phyloP scores from a whole-genome alignment of 92 coral and sea anemone species.

The Micromussa lordhowensis region DNA sequence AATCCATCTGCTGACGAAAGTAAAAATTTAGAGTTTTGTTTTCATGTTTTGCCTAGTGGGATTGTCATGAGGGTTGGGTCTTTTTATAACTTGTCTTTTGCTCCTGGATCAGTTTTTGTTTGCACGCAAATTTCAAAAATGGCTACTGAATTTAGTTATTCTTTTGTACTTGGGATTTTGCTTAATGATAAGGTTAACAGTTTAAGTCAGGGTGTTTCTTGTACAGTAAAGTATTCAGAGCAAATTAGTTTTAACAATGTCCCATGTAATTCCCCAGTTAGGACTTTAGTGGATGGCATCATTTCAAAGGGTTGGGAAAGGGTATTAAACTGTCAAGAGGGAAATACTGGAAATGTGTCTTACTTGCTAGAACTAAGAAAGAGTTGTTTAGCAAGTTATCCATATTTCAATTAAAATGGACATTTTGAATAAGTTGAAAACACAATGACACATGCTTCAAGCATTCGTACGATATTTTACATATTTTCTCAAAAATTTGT shows the following conservation, averaged over 20 bases:
- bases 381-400: too few relatives aligned
- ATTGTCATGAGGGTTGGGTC: constrained; percentile 24
- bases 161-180: constrained; percentile 18
- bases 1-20: too few relatives aligned
- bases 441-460: too few relatives aligned
- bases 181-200: not conserved
- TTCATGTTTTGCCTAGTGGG: constrained; percentile 25
- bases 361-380: too few relatives aligned
- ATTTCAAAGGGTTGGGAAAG: constrained; percentile 39
- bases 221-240: not conserved
- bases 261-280: not conserved
- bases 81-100: constrained; percentile 12
- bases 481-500: too few relatives aligned
- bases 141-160: constrained; percentile 4
- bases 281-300: constrained; percentile 14
- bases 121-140: constrained; percentile 16
- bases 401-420: too few relatives aligned
- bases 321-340: constrained; percentile 34
- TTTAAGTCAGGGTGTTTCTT: not conserved
- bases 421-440: too few relatives aligned
- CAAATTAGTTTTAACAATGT: not conserved
- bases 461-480: too few relatives aligned
- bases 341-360: too few relatives aligned
- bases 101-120: constrained; percentile 26
- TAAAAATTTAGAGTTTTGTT: constrained; percentile 40